Conservation (phyloP, 30 jellyfish, hydroid and myxozoan genomes). For the Aurelia sp. region DNA sequence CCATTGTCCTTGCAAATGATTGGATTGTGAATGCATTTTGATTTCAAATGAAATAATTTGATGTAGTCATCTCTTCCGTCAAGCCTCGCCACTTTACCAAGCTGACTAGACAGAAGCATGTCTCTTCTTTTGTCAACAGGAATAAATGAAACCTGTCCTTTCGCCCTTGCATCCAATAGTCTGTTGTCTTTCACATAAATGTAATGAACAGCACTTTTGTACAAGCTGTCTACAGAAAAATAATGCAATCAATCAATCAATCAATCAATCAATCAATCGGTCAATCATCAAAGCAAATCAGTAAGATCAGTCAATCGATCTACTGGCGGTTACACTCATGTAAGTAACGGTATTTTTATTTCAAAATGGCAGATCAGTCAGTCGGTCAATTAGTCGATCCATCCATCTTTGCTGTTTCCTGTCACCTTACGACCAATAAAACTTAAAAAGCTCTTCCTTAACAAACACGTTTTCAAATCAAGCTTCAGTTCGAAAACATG, state of each 20-base stretch:
- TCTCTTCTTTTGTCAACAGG: background rate
- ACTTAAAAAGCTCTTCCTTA: too few relatives aligned
- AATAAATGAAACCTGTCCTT: conserved; percentile 8
- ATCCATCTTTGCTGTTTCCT: too few relatives aligned
- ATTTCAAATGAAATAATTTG: background rate
- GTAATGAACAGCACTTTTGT: conserved; percentile 14
- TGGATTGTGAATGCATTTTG: conserved; percentile 34
- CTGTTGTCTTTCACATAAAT: background rate
- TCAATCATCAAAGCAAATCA: too few relatives aligned
- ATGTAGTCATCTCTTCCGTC: conserved; percentile 34
- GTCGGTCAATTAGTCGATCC: background rate
- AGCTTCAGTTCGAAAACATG: too few relatives aligned
- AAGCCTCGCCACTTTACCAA: conserved; percentile 6
- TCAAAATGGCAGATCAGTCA: background rate
- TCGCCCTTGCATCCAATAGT: conserved; percentile 13
- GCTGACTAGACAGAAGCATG: conserved; percentile 15
- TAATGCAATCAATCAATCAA: background rate
- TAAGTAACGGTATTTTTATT: too few relatives aligned
- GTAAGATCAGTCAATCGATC: background rate
- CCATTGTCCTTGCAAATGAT: conserved; percentile 24
- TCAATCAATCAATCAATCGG: background rate
- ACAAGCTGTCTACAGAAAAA: background rate
- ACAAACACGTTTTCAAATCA: too few relatives aligned
- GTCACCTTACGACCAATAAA: too few relatives aligned
- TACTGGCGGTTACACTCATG: too few relatives aligned